A percentile compares a stretch with the other conserved stretches of the same genome.
phyloP scores from a whole-genome alignment of 2,113 vertebrate species.

The Rhombomys opimus region DNA sequence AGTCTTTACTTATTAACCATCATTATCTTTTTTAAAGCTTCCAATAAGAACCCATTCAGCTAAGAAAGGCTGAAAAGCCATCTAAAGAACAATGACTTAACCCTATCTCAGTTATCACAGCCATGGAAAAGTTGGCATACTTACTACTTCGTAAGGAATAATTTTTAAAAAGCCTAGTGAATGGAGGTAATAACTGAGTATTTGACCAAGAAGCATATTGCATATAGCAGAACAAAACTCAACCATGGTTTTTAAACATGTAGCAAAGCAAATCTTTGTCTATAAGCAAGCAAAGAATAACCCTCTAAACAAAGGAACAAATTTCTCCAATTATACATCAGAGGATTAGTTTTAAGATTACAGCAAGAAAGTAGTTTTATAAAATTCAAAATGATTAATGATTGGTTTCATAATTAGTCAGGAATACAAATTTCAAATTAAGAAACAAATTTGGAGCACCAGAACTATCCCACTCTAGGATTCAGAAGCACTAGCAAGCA shows the following conservation, averaged over 20 bases:
- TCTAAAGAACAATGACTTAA: conserved; percentile 59
- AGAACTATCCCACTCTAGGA: conserved; percentile 74
- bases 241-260: conserved; percentile 47
- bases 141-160: conserved; percentile 38
- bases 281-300: conserved; percentile 82
- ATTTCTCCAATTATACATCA: conserved; percentile 85
- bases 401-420: conserved; percentile 92
- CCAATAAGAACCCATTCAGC: conserved; percentile 51
- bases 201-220: conserved; percentile 65
- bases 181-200: background rate
- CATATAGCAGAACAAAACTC: conserved; percentile 65
- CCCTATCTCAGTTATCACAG: conserved; percentile 24
- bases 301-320: conserved; percentile 77
- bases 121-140: conserved; percentile 42
- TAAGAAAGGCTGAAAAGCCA: conserved; percentile 52
- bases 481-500: conserved; percentile 74
- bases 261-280: conserved; percentile 84
- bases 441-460: conserved; percentile 79
- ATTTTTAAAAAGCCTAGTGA: conserved; percentile 12
- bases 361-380: conserved; percentile 95
- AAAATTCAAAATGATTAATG: conserved; percentile 86
- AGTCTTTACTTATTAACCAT: conserved; percentile 28
- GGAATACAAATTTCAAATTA: conserved; percentile 86
- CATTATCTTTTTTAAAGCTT: conserved; percentile 18
- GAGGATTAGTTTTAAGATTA: conserved; percentile 98